phyloP scores from a whole-genome alignment of 30 jellyfish, hydroid and myxozoan genomes.

The Rhopilema esculentum region DNA sequence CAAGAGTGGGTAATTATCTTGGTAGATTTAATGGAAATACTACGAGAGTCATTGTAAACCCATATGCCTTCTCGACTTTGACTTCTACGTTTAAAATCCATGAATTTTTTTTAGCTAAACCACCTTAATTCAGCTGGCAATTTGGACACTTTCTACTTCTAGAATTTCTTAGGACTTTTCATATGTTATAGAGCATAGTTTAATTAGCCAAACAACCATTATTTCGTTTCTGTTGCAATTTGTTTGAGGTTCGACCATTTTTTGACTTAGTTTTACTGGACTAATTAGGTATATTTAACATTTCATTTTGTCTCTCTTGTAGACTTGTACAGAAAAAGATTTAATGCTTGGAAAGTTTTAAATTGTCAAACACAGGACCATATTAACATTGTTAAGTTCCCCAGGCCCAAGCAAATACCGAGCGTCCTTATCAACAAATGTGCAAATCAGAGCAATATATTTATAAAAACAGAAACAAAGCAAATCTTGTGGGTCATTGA shows the following conservation, averaged over 20 bases:
- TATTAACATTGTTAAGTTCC: too few relatives aligned
- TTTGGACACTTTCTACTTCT: constrained; percentile 49
- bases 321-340: too few relatives aligned
- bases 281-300: too few relatives aligned
- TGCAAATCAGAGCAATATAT: too few relatives aligned
- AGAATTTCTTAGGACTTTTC: constrained; percentile 32
- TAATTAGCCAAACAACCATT: constrained; percentile 2
- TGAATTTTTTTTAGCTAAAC: constrained; percentile 5
- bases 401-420: too few relatives aligned
- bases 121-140: constrained; percentile 29
- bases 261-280: constrained; percentile 11
- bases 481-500: too few relatives aligned
- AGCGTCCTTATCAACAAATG: too few relatives aligned
- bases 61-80: constrained; percentile 14
- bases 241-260: constrained; percentile 1
- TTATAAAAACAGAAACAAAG: too few relatives aligned
- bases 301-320: too few relatives aligned
- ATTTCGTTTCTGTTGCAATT: constrained; percentile 12
- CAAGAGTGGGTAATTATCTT: constrained; percentile 23
- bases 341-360: too few relatives aligned
- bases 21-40: constrained; percentile 12
- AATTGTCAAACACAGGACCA: too few relatives aligned
- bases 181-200: constrained; percentile 38
- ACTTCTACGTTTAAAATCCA: constrained; percentile 31
- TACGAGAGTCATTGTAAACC: not conserved